phyloP scores from a whole-genome alignment of 2,113 vertebrate genomes.

The Fregetta grallaria region DNA sequence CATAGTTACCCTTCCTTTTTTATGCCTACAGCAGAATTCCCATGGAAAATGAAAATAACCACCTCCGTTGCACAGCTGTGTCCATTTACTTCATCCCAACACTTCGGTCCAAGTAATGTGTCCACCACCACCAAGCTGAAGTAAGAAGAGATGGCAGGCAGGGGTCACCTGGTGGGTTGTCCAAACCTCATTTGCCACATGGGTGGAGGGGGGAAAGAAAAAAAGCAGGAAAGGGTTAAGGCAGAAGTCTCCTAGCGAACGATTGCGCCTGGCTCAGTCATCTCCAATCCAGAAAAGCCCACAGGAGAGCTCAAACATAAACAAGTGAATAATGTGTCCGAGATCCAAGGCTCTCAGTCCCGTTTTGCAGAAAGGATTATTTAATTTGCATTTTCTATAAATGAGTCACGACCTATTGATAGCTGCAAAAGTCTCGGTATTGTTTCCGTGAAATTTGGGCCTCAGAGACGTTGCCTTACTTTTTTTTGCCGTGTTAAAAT shows the following conservation, averaged over 20 bases:
- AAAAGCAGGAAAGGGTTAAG: background rate
- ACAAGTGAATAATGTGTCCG: background rate
- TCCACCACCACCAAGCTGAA: background rate
- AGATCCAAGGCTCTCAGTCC: background rate
- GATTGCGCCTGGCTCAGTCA: background rate
- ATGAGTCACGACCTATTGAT: background rate
- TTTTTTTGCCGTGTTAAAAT: background rate
- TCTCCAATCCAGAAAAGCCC: background rate
- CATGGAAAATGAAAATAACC: background rate
- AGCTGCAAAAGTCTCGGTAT: background rate
- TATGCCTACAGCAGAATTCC: background rate
- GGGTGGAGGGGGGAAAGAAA: background rate
- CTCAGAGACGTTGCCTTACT: fast-evolving
- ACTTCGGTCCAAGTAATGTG: fast-evolving
- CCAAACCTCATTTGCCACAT: background rate
- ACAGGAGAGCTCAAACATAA: background rate
- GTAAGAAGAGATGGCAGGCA: background rate
- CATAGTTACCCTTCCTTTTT: background rate
- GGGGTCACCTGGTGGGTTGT: background rate
- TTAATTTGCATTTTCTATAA: background rate
- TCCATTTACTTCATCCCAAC: background rate
- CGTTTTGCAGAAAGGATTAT: background rate
- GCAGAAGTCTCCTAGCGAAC: background rate
- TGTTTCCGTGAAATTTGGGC: background rate
- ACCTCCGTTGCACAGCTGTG: background rate